Conservation (phyloP, 2,113 vertebrate genomes). For the Limanda limanda region DNA sequence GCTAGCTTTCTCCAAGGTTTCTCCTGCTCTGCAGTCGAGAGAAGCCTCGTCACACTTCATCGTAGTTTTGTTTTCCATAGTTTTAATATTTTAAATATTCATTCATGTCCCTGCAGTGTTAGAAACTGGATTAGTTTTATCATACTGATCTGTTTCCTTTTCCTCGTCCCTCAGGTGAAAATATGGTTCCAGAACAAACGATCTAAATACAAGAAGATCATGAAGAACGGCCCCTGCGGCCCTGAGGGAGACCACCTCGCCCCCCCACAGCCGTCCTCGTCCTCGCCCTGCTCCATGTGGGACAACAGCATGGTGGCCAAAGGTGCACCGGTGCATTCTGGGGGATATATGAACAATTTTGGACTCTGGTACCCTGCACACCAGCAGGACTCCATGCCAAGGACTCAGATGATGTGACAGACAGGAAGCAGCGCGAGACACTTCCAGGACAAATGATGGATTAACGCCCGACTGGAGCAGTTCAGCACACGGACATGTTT, state of each 20-base stretch:
- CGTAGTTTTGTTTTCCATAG: too few relatives aligned
- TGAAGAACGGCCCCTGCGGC: constrained; percentile 87
- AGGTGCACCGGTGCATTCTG: constrained; percentile 79
- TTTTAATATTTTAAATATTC: not conserved
- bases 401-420: constrained; percentile 89
- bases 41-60: too few relatives aligned
- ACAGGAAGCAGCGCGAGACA: not conserved
- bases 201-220: constrained; percentile 93
- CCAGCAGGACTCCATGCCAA: constrained; percentile 84
- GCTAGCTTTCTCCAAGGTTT: not conserved
- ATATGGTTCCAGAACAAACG: constrained; percentile 92
- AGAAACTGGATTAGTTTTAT: too few relatives aligned
- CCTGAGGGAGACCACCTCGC: constrained; percentile 84
- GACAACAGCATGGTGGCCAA: constrained; percentile 85
- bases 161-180: constrained; percentile 85
- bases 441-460: constrained; percentile 40
- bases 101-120: not conserved
- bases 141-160: not conserved
- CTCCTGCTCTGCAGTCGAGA: too few relatives aligned
- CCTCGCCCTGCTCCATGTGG: constrained; percentile 87
- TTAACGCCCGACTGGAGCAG: constrained; percentile 22
- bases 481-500: constrained; percentile 3
- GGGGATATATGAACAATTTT: constrained; percentile 87
- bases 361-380: constrained; percentile 89
- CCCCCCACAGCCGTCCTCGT: constrained; percentile 76